Evolutionary conservation across 2,797 vertebrate species (phyloP).

Genomic region (Columba guinea): DNA sequence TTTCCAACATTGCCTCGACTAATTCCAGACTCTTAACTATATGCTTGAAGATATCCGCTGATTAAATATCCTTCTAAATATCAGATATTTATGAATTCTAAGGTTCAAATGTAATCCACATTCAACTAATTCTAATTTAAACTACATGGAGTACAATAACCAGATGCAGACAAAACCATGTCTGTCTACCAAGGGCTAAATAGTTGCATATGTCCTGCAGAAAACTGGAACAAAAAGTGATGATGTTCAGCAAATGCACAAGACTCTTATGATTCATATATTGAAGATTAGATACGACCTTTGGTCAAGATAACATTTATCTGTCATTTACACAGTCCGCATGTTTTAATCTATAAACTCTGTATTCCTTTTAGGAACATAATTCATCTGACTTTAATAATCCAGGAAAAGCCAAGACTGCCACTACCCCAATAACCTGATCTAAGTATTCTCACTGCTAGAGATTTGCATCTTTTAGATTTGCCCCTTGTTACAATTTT

Average conservation of each 20-base stretch:
- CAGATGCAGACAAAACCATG: neutral
- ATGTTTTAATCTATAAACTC: neutral
- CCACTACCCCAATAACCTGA: neutral
- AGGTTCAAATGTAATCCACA: neutral
- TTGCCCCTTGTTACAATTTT: neutral
- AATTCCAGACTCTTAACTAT: neutral
- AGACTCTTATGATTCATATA: neutral
- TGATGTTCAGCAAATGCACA: neutral
- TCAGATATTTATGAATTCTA: neutral
- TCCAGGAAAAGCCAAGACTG: neutral
- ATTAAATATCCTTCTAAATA: neutral
- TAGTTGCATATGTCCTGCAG: neutral
- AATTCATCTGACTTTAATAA: neutral
- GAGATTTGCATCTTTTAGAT: neutral
- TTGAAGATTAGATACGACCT: neutral
- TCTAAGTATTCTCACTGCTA: neutral
- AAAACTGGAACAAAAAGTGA: neutral
- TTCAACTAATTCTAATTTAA: neutral
- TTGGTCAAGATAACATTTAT: neutral
- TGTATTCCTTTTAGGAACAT: neutral
- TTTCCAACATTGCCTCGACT: neutral
- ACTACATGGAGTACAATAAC: neutral
- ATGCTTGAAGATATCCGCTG: neutral
- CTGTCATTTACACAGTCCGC: neutral
- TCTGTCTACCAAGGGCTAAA: neutral